phyloP scores from a whole-genome alignment of 2,888 invertebrate genomes.

The Leptodirus hochenwartii region DNA sequence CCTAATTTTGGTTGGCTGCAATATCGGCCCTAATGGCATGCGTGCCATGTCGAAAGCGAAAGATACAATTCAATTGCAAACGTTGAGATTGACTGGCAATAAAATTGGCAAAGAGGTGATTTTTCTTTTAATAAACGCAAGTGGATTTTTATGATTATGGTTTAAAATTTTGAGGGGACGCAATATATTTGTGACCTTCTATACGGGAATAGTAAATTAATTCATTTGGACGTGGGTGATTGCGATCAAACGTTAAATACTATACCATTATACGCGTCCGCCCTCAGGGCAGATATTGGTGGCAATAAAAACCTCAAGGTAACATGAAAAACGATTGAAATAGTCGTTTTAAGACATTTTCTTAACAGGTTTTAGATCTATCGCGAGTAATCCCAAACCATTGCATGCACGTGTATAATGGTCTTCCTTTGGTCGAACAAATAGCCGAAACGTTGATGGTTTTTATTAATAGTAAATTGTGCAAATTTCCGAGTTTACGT shows the following conservation, averaged over 20 bases:
- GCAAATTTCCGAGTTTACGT: not conserved
- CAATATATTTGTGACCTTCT: too few relatives aligned
- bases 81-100: conserved; percentile 38
- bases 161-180: too few relatives aligned
- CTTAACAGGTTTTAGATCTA: conserved; percentile 20
- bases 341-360: too few relatives aligned
- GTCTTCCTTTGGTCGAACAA: conserved; percentile 16
- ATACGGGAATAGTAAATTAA: too few relatives aligned
- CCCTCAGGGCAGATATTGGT: conserved; percentile 17
- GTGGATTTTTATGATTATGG: too few relatives aligned
- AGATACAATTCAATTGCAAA: conserved; percentile 27
- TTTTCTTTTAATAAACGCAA: not conserved
- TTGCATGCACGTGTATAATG: conserved; percentile 16
- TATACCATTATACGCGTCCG: conserved; percentile 29
- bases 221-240: conserved; percentile 31
- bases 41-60: conserved; percentile 15
- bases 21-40: conserved; percentile 30
- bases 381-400: conserved; percentile 19
- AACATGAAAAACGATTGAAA: too few relatives aligned
- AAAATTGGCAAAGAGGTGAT: conserved; percentile 32
- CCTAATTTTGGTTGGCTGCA: conserved; percentile 38
- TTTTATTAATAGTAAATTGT: not conserved
- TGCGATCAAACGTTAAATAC: conserved; percentile 31
- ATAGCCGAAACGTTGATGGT: conserved; percentile 19
- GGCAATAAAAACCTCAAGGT: conserved; percentile 9